Percentiles rank a stretch among this genome's conserved stretches.
phyloP scores from a whole-genome alignment of 2,888 invertebrate genomes.

The Acanthosepion lycidas region DNA sequence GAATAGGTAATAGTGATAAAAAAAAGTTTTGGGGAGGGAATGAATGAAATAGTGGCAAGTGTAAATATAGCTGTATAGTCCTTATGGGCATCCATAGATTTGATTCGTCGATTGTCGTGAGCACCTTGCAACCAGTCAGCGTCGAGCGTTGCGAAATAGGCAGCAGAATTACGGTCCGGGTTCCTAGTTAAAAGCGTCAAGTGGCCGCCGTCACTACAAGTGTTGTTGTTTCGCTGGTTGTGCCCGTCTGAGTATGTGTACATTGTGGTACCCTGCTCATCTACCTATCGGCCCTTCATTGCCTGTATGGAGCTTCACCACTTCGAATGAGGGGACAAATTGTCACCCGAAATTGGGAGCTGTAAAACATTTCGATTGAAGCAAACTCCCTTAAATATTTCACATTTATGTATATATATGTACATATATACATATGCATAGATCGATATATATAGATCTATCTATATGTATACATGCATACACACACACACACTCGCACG shows the following conservation, averaged over 20 bases:
- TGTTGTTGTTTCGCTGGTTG: neutral
- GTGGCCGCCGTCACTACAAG: neutral
- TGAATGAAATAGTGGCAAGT: too few relatives aligned
- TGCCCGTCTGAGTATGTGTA: conserved; percentile 33
- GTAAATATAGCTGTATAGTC: neutral
- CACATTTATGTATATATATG: neutral
- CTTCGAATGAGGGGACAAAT: neutral
- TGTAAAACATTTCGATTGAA: neutral
- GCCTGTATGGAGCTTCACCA: neutral
- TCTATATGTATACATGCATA: neutral
- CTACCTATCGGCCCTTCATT: neutral
- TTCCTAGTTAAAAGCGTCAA: neutral
- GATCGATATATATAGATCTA: neutral
- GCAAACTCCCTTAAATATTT: neutral
- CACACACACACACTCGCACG: neutral
- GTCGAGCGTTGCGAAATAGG: neutral
- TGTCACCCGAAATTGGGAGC: neutral
- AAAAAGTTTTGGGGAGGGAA: too few relatives aligned
- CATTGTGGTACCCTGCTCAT: neutral
- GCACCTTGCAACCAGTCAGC: conserved; percentile 33
- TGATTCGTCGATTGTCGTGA: neutral
- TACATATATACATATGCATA: neutral
- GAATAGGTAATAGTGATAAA: neutral
- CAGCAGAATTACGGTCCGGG: neutral
- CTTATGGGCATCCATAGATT: neutral